phyloP scores from a whole-genome alignment of 2,797 vertebrate genomes.

The Botia almorhae region DNA sequence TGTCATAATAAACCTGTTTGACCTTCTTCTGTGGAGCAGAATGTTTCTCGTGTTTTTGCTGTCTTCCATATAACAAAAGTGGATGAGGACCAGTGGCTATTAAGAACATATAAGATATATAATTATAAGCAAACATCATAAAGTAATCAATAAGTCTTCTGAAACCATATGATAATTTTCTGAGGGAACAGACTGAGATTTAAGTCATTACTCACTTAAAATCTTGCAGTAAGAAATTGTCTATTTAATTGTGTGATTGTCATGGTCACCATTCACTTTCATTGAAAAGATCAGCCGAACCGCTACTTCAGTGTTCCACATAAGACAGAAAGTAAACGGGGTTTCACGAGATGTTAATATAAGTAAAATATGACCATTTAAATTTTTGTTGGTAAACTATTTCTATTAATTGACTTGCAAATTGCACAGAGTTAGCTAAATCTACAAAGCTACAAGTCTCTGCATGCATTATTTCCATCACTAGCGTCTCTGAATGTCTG shows the following conservation, averaged over 20 bases:
- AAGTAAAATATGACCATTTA: background rate
- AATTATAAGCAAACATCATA: too few species aligned
- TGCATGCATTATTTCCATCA: background rate
- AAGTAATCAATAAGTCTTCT: too few species aligned
- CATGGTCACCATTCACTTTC: background rate
- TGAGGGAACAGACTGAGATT: too few species aligned
- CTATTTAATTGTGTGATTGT: background rate
- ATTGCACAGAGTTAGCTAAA: background rate
- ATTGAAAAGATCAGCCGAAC: background rate
- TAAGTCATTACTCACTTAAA: too few species aligned
- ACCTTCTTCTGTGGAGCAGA: background rate
- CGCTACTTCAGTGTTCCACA: background rate
- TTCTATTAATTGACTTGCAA: background rate
- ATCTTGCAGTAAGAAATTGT: too few species aligned
- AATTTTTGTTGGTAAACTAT: background rate
- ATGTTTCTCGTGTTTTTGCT: background rate
- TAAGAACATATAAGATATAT: too few species aligned
- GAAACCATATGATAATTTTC: too few species aligned
- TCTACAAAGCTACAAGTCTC: background rate
- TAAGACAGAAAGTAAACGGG: background rate
- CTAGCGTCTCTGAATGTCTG: slow-evolving; percentile 1
- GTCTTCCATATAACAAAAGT: background rate
- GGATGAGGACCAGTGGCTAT: background rate
- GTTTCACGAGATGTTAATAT: background rate
- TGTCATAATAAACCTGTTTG: background rate